A percentile compares a stretch with the other conserved stretches of the same genome.
Conservation (phyloP, 2,888 invertebrate genomes). For the Hermaeophaga mercurialis region DNA sequence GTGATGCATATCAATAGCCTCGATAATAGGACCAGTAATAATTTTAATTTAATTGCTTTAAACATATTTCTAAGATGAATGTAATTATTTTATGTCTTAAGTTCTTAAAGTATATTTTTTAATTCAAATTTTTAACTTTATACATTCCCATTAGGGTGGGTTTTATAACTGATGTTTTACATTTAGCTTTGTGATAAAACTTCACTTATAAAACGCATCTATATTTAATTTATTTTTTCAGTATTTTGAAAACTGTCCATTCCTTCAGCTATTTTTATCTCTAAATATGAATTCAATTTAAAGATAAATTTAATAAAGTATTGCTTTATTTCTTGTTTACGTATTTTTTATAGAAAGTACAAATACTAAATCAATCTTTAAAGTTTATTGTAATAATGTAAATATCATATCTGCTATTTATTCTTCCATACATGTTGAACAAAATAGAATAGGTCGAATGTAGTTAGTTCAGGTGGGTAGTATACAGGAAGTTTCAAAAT, state of each 20-base stretch:
- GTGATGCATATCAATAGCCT: constrained; percentile 55
- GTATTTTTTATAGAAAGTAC: constrained; percentile 35
- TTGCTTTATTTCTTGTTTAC: constrained; percentile 30
- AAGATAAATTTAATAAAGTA: constrained; percentile 18
- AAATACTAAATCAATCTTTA: constrained; percentile 35
- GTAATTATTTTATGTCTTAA: no score
- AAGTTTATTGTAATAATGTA: constrained; percentile 33
- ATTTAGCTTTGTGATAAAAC: no score
- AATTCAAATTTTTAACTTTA: not conserved
- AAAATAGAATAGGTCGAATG: constrained; percentile 11
- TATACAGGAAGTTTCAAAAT: constrained; percentile 11
- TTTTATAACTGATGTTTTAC: no score
- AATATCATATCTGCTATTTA: constrained; percentile 28
- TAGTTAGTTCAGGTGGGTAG: constrained; percentile 1
- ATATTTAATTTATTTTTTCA: no score
- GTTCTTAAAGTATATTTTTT: constrained; percentile 1
- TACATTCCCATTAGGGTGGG: not conserved
- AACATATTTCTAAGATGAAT: constrained; percentile 3
- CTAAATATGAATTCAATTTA: constrained; percentile 12
- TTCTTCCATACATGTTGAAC: constrained; percentile 34
- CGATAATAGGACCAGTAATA: constrained; percentile 30
- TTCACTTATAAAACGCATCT: no score
- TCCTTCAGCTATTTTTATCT: not conserved
- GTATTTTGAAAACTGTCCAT: not conserved
- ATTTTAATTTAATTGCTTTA: constrained; percentile 17